A percentile compares a stretch with the other conserved stretches of the same genome.
Conservation (phyloP, 2,888 invertebrate species). For the Xestia c-nigrum region DNA sequence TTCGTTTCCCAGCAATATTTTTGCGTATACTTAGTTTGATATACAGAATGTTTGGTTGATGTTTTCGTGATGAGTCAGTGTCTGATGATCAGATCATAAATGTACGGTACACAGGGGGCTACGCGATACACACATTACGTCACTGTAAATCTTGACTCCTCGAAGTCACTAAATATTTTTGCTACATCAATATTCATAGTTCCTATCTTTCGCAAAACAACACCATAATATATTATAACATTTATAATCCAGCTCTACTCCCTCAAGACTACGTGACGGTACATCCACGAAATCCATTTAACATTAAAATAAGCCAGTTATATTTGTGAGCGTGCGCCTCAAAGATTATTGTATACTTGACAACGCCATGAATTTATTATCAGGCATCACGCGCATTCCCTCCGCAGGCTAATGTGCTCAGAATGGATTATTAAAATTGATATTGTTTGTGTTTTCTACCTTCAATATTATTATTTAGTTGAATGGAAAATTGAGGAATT, state of each 20-base stretch:
- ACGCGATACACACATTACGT: background rate
- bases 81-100: background rate
- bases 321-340: slow-evolving; percentile 65
- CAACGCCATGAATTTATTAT: slow-evolving; percentile 74
- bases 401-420: slow-evolving; percentile 64
- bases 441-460: slow-evolving; percentile 53
- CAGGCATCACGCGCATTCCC: slow-evolving; percentile 68
- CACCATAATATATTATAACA: slow-evolving; percentile 9
- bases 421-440: slow-evolving; percentile 66
- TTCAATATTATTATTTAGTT: slow-evolving; percentile 26
- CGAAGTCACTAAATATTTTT: background rate
- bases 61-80: no score
- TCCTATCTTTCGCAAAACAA: background rate
- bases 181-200: slow-evolving; percentile 8
- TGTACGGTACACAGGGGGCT: background rate
- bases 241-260: slow-evolving; percentile 39
- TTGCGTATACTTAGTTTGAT: no score
- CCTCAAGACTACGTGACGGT: slow-evolving; percentile 53
- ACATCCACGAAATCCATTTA: slow-evolving; percentile 62
- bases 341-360: slow-evolving; percentile 73
- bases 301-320: slow-evolving; percentile 65
- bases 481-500: background rate
- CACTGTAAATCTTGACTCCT: background rate
- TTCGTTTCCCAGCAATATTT: no score
- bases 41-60: no score